These are phyloP conservation scores for Myrmophylax atrothorax DNA, from an alignment of 2,113 vertebrate genomes.

Conservation along the genomic window DNA sequence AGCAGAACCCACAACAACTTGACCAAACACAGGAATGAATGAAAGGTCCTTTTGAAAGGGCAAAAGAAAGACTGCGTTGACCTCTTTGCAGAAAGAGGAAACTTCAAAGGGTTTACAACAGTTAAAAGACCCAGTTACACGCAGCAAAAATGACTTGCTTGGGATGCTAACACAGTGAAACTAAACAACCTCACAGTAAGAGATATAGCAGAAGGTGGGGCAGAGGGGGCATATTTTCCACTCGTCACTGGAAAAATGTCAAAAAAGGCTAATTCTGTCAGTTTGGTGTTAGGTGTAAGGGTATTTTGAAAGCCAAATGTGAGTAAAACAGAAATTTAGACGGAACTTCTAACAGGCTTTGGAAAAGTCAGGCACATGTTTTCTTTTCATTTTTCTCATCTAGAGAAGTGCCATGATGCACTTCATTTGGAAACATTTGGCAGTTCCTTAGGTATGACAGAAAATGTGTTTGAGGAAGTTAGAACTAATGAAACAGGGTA, in stretches of 20 bases:
- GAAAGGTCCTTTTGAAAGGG: constrained; percentile 70
- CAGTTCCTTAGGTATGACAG: background rate
- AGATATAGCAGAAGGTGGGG: constrained; percentile 19
- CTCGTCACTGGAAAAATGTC: background rate
- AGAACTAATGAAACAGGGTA: background rate
- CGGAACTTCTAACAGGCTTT: background rate
- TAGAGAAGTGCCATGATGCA: background rate
- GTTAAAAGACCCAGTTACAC: constrained; percentile 48
- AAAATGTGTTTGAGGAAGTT: background rate
- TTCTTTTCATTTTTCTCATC: constrained; percentile 23
- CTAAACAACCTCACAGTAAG: constrained; percentile 35
- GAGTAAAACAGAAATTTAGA: constrained; percentile 7
- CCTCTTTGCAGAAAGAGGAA: constrained; percentile 62
- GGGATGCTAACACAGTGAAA: constrained; percentile 29
- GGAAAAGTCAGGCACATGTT: background rate
- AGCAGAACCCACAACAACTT: constrained; percentile 66
- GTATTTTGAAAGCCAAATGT: background rate
- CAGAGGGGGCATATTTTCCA: background rate
- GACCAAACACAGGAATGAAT: constrained; percentile 70
- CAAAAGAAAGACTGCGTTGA: constrained; percentile 59
- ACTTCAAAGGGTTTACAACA: constrained; percentile 66
- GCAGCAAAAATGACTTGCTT: constrained; percentile 14
- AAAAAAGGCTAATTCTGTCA: background rate
- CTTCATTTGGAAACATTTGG: constrained; percentile 20
- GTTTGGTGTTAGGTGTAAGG: background rate